Conservation (phyloP, 2,888 invertebrate species). For the Apoda limacodes region DNA sequence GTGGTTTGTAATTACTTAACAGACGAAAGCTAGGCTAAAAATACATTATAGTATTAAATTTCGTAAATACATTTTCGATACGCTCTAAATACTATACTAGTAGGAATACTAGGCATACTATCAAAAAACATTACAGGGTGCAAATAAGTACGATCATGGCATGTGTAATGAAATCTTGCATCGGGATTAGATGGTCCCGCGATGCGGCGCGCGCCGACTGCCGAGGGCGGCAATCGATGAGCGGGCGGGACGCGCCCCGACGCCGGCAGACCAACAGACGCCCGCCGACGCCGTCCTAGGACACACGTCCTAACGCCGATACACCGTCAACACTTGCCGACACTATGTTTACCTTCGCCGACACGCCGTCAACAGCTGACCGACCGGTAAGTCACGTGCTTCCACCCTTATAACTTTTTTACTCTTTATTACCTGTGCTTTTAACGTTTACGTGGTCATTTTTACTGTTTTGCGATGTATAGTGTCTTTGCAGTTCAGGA, state of each 20-base stretch:
- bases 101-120: conserved; percentile 53
- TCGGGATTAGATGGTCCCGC: conserved; percentile 51
- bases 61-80: too few species aligned
- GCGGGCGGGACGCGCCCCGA: conserved; percentile 63
- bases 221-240: conserved; percentile 39
- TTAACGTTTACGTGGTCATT: too few species aligned
- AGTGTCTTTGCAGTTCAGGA: conserved; percentile 45
- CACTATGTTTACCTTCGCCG: conserved; percentile 65
- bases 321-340: conserved; percentile 47
- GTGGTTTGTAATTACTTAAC: too few species aligned
- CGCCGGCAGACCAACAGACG: conserved; percentile 66
- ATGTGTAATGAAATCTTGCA: conserved; percentile 68
- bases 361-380: conserved; percentile 64
- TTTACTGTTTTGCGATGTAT: too few species aligned
- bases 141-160: conserved; percentile 67
- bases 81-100: conserved; percentile 26
- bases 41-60: too few species aligned
- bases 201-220: conserved; percentile 45
- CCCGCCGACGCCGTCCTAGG: conserved; percentile 63
- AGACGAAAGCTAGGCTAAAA: too few species aligned
- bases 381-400: conserved; percentile 66
- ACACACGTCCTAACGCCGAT: conserved; percentile 54
- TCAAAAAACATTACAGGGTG: conserved; percentile 67
- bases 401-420: conserved; percentile 19
- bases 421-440: too few species aligned